Evolutionary conservation across 2,113 vertebrate genomes (phyloP).

Genomic region (Rhea pennata): DNA sequence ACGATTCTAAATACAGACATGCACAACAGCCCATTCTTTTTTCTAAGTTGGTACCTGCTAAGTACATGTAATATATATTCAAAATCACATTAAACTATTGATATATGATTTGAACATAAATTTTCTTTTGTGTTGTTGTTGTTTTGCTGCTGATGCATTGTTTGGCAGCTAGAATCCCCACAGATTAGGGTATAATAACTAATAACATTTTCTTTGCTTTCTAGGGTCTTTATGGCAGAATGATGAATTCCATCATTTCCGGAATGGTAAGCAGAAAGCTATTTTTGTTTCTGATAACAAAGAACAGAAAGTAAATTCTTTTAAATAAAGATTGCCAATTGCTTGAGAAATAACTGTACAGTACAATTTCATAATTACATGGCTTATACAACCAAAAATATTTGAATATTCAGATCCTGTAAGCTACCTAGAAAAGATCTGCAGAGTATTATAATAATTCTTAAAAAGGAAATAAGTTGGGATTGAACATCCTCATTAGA

Average conservation of each 20-base stretch:
- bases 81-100: conserved; percentile 50
- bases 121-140: conserved; percentile 53
- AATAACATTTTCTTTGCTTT: conserved; percentile 80
- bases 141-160: conserved; percentile 66
- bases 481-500: conserved; percentile 49
- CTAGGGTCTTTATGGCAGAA: conserved; percentile 76
- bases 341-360: conserved; percentile 64
- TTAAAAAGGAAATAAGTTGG: conserved; percentile 28
- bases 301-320: conserved; percentile 57
- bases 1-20: not conserved
- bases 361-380: conserved; percentile 69
- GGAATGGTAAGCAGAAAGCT: conserved; percentile 79
- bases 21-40: not conserved
- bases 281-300: conserved; percentile 72
- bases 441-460: conserved; percentile 22
- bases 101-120: conserved; percentile 58
- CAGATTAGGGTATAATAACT: conserved; percentile 76
- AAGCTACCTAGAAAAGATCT: conserved; percentile 62
- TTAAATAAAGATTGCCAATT: conserved; percentile 56
- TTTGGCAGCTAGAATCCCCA: conserved; percentile 70
- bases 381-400: conserved; percentile 61
- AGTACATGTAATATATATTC: conserved; percentile 2
- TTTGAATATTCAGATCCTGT: conserved; percentile 71
- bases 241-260: conserved; percentile 77
- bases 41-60: not conserved